Evolutionary conservation across 2,113 vertebrate genomes (phyloP).

Genomic region (Indicator maculatus): DNA sequence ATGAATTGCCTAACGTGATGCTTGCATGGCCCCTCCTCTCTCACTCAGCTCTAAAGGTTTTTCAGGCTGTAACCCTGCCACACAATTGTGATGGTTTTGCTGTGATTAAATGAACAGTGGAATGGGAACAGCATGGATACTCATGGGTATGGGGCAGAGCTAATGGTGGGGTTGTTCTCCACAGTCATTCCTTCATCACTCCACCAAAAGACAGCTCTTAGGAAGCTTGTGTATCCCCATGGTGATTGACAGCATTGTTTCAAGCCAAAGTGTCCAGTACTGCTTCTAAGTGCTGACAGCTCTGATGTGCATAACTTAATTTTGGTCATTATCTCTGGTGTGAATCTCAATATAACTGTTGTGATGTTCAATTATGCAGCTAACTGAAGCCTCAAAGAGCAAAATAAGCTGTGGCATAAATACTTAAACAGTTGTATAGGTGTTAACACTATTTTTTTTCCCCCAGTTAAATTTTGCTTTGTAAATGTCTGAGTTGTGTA

Average conservation of each 20-base stretch:
- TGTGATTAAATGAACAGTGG: neutral
- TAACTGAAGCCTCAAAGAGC: neutral
- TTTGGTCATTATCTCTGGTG: neutral
- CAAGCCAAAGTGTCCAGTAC: neutral
- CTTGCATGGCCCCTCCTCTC: neutral
- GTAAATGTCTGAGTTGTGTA: neutral
- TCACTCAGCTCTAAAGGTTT: neutral
- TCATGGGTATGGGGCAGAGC: neutral
- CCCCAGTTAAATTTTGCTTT: neutral
- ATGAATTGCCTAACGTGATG: neutral
- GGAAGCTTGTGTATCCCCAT: fast-evolving
- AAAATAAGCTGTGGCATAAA: neutral
- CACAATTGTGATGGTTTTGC: neutral
- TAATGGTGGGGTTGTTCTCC: fast-evolving
- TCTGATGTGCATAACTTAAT: fast-evolving
- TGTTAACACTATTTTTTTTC: neutral
- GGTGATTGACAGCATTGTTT: fast-evolving
- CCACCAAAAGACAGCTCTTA: neutral
- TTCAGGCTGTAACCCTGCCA: neutral
- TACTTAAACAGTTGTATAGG: neutral
- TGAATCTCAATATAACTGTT: neutral
- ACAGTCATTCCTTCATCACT: fast-evolving
- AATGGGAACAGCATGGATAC: neutral
- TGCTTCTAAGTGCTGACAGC: neutral
- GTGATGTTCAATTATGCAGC: neutral